These are phyloP conservation scores for Oryctes rhinoceros DNA, from an alignment of 1,140 invertebrate species.

Conservation along the genomic window DNA sequence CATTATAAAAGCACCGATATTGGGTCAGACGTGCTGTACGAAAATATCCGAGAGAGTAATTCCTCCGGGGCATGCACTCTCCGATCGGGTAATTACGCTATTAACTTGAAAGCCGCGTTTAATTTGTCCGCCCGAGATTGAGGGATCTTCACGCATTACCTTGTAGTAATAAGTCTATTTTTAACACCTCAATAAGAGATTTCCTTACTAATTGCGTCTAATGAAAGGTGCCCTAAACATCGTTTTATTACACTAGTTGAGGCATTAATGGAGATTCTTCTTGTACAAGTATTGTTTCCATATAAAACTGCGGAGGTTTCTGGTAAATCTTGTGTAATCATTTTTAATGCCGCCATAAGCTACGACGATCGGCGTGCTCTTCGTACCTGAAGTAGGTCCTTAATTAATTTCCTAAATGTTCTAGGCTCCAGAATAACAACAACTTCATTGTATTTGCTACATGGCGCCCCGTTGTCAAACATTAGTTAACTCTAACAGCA, in stretches of 20 bases:
- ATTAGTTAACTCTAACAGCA: constrained; percentile 31
- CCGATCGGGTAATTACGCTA: neutral
- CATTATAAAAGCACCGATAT: neutral
- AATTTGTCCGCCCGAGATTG: neutral
- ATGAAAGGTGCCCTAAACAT: neutral
- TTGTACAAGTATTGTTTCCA: neutral
- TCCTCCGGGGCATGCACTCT: neutral
- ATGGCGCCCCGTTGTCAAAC: constrained; percentile 27
- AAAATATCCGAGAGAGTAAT: neutral
- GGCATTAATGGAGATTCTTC: neutral
- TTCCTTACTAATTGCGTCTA: neutral
- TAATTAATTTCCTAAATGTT: constrained; percentile 1
- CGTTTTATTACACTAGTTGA: neutral
- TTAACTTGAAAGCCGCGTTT: neutral
- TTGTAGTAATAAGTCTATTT: neutral
- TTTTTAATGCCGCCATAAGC: neutral
- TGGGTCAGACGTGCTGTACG: neutral
- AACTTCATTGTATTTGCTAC: constrained; percentile 31
- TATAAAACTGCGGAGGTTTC: neutral
- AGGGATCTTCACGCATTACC: neutral
- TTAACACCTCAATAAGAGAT: neutral
- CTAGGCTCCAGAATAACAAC: neutral
- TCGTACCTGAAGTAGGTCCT: neutral
- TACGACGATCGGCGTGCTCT: neutral
- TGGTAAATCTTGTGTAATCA: neutral